Percentiles rank a stretch among this genome's conserved stretches.
phyloP scores from a whole-genome alignment of 2,797 vertebrate genomes.

The Melanotaenia pygmaea region DNA sequence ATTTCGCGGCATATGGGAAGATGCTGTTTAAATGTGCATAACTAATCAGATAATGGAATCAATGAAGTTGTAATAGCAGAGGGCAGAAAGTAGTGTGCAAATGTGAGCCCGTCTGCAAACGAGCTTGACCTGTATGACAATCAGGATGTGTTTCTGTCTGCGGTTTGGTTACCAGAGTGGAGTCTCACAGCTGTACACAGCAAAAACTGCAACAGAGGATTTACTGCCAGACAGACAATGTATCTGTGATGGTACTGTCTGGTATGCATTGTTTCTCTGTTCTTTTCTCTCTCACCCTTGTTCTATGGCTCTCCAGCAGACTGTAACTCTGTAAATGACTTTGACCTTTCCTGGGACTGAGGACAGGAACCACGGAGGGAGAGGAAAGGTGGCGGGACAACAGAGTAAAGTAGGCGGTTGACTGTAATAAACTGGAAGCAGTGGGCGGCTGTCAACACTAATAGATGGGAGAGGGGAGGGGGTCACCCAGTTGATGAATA shows the following conservation, averaged over 20 bases:
- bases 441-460: constrained; percentile 77
- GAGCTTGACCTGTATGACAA: constrained; percentile 53
- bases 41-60: constrained; percentile 62
- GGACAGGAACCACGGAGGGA: constrained; percentile 62
- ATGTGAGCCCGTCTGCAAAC: constrained; percentile 40
- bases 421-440: constrained; percentile 79
- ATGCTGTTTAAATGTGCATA: constrained; percentile 60
- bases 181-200: constrained; percentile 9
- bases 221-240: constrained; percentile 43
- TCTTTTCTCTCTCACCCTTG: constrained; percentile 10
- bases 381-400: constrained; percentile 50
- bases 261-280: constrained; percentile 25
- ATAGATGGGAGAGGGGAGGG: constrained; percentile 66
- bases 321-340: constrained; percentile 78
- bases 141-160: constrained; percentile 42
- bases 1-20: constrained; percentile 46
- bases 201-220: constrained; percentile 36
- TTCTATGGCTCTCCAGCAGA: constrained; percentile 49
- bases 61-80: constrained; percentile 29
- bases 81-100: constrained; percentile 33
- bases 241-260: constrained; percentile 49
- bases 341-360: constrained; percentile 78
- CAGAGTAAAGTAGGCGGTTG: constrained; percentile 63
- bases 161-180: background rate
- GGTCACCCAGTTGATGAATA: constrained; percentile 66